Evolutionary conservation across 2,888 invertebrate genomes (phyloP).

Genomic region (Nesidiocoris tenuis): DNA sequence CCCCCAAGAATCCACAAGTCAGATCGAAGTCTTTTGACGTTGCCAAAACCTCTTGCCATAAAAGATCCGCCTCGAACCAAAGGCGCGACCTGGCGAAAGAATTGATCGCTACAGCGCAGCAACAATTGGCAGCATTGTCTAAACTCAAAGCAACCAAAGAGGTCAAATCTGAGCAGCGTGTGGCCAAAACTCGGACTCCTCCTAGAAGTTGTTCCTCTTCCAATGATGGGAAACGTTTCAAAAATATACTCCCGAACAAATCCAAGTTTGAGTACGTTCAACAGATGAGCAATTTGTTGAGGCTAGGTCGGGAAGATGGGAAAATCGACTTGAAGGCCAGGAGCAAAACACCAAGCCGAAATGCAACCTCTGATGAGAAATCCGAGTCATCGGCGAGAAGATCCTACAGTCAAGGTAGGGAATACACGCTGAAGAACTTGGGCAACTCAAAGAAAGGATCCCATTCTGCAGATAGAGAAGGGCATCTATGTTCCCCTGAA

Average conservation of each 20-base stretch:
- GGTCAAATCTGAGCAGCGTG: background rate
- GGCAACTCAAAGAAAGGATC: background rate
- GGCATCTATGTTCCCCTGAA: background rate
- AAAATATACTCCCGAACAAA: conserved; percentile 23
- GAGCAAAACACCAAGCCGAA: background rate
- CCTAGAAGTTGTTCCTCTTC: conserved; percentile 5
- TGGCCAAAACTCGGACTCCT: background rate
- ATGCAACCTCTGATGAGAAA: no score
- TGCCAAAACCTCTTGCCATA: background rate
- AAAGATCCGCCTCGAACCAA: background rate
- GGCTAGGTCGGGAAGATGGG: background rate
- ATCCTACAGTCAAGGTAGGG: background rate
- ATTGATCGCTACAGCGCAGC: conserved; percentile 25
- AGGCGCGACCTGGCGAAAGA: background rate
- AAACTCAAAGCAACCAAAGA: background rate
- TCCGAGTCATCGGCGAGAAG: background rate
- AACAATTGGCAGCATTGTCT: conserved; percentile 16
- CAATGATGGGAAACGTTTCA: background rate
- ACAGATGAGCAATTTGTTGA: conserved; percentile 23
- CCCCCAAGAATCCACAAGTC: background rate
- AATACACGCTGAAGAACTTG: background rate
- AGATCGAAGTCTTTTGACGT: background rate
- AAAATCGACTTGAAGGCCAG: background rate
- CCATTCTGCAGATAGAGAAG: background rate
- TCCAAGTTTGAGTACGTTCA: conserved; percentile 14